Evolutionary conservation across 2,888 invertebrate species (phyloP).

Genomic region (Piscicola geometra): DNA sequence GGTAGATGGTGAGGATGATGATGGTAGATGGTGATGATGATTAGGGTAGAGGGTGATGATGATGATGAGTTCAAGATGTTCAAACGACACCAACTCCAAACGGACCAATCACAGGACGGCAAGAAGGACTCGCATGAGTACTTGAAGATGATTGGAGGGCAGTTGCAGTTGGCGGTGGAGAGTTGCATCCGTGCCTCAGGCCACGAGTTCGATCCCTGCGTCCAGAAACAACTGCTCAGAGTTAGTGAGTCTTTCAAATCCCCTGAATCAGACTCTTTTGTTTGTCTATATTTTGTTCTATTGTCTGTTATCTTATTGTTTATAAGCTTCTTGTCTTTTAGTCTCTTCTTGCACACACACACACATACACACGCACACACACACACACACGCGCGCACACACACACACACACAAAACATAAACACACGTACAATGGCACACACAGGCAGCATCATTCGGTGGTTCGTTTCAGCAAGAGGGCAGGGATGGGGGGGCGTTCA

Average conservation of each 20-base stretch:
- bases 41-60: no score
- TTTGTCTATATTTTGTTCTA: background rate
- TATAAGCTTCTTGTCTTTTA: background rate
- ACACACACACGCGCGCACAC: background rate
- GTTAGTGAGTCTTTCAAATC: conserved; percentile 55
- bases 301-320: background rate
- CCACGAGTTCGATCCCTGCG: conserved; percentile 74
- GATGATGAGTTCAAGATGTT: background rate
- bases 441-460: conserved; percentile 84
- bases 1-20: no score
- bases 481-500: conserved; percentile 62
- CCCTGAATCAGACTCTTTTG: background rate
- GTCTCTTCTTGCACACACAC: background rate
- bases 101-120: conserved; percentile 71
- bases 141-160: conserved; percentile 76
- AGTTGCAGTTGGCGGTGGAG: conserved; percentile 74
- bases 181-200: conserved; percentile 90
- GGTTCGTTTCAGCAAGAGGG: conserved; percentile 77
- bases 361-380: background rate
- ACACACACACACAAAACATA: background rate
- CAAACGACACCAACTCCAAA: no score
- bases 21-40: no score
- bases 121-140: conserved; percentile 91
- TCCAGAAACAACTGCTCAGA: conserved; percentile 81
- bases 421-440: background rate